Evolutionary conservation across 35 echinoderm and acorn worm genomes (phyloP), one percentile per base, ranked within the genome.

Genomic region (Stichopus chloronotus): DNA sequence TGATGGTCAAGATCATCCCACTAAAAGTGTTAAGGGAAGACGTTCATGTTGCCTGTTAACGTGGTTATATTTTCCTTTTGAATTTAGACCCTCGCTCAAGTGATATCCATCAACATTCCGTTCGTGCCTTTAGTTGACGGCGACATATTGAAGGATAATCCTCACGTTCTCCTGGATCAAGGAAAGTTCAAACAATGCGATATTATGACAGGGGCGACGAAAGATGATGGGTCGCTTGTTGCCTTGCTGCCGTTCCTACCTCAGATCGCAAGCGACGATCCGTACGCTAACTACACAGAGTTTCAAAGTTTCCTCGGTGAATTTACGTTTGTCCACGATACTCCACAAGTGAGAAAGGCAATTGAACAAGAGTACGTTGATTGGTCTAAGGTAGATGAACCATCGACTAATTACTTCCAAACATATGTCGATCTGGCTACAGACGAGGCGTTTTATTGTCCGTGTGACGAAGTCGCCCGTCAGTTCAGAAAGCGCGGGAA

Each of bases 371-470:
- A 94, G 79, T 98, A 98, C 82, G 63, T 94, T 17, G 92, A 95
- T 76, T 98, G 96, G 96, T 79, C 92, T 43, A 56, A 53, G 30
- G 84, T 72, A 63, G 96, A 98, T 77, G 80, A 98, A 25, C 87
- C 87, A 9, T 71, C 19, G 5, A 78, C 94, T 6, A 84, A 98
- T 52, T 98, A 88, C 83, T 95, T 94, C 57, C 53, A 91, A 14
- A 80, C 94, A 0, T 72, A 24, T 53, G 83, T 94, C 20, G 21
- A 93, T 13, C n/a, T 98, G 22, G n/a, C 86, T 1, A 94, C 91
- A 56, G 97, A 98, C 58, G 83, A 79, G 52, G 20, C 78, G 19
- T 96, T 98, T 59, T 76, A 90, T 7, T 98, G 96, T 78, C 96
- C 96, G 22, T 74, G 58, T 53, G 94, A 98, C 60, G 89, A 60